These are phyloP conservation scores for Phyllostomus discolor DNA, from an alignment of 2,113 vertebrate species.

Conservation along the genomic window DNA sequence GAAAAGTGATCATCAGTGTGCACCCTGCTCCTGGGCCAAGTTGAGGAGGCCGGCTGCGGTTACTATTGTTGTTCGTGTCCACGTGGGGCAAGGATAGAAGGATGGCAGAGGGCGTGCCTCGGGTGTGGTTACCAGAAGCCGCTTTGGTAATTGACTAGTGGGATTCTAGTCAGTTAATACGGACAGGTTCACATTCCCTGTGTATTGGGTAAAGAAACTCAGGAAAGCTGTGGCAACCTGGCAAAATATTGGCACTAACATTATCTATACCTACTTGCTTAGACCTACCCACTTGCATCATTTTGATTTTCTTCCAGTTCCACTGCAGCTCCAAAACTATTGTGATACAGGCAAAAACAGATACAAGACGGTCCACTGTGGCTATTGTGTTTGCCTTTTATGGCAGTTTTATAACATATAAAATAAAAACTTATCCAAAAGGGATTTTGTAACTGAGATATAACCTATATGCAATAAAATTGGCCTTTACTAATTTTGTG, in stretches of 20 bases:
- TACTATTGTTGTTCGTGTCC: conserved; percentile 66
- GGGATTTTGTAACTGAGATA: not conserved
- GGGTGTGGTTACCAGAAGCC: not conserved
- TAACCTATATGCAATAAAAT: not conserved
- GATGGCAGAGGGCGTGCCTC: conserved; percentile 6
- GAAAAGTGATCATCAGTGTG: conserved; percentile 78
- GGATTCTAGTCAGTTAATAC: not conserved
- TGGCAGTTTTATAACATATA: not conserved
- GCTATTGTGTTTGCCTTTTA: not conserved
- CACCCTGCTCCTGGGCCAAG: conserved; percentile 70
- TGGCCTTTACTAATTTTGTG: not conserved
- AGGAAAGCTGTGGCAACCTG: not conserved
- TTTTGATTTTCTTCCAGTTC: conserved; percentile 19
- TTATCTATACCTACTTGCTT: not conserved
- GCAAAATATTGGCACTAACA: not conserved
- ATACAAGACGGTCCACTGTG: not conserved
- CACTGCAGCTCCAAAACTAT: not conserved
- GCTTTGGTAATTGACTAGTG: not conserved
- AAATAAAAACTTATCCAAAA: not conserved
- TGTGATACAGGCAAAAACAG: not conserved
- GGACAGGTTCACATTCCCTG: not conserved
- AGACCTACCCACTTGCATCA: not conserved
- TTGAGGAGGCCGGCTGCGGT: conserved; percentile 63
- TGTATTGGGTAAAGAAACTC: not conserved
- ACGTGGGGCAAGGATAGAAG: conserved; percentile 51